Base-by-base conservation (phyloP, 2,797 vertebrate genomes). In the Ctenochaetus hawaiiensis region DNA sequence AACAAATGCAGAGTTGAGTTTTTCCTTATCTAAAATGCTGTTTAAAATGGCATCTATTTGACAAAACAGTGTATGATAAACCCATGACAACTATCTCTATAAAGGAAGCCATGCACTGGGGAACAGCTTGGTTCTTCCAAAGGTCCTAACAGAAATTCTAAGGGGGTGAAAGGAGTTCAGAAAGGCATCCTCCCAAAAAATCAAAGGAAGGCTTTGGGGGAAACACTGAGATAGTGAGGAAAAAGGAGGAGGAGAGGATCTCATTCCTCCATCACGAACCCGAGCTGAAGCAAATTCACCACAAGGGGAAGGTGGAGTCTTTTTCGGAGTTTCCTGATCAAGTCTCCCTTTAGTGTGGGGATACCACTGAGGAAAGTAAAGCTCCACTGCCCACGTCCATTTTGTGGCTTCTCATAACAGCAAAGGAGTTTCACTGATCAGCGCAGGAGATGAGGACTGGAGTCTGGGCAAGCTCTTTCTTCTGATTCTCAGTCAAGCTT, bases 361-460 rank as follows among this genome's bases (percentile, higher is more conserved):
- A 93, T 94, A 94, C 92, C 93, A 94, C 95, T 93, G 67, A 96
- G 95, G 94, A 96, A 95, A 78, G 91, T 94, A 94, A 95, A 95
- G 95, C 95, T 96, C 94, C 94, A 94, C 73, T 85, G 93, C 94
- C 48, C 83, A 47, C 34, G 94, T 92, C 82, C 83, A 66, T 88
- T 84, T 82, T 79, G 74, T 85, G 78, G 77, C 83, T 77, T 80
- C 52, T 89, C 56, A 13, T 66, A 20, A 54, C 69, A 84, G 82
- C 82, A 82, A 77, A 75, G 77, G 76, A 79, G 91, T 87, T 91
- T 99, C 97, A 99, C 96, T 99, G 98, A 94, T 99, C 98, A 86
- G 98, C 97, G n/a, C 98, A 99, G 93, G 97, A 99, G 94, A 99
- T 99, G 91, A 99, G 97, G 87, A 99, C 96, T 72, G 96, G 96